Conservation (phyloP, 2,797 vertebrate species). For the Denticeps clupeoides region DNA sequence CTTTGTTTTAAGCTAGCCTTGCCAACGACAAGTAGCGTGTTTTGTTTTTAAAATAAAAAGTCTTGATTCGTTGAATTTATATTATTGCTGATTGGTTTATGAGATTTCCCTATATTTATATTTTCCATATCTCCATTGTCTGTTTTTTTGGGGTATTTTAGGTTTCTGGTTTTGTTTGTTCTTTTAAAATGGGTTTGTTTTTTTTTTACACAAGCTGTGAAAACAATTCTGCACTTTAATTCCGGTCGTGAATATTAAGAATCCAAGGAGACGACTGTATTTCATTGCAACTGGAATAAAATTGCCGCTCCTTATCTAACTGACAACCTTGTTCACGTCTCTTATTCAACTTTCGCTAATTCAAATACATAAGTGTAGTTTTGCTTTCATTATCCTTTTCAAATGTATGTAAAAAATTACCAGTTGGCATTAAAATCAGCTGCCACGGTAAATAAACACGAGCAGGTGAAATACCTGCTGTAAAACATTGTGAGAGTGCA, state of each 20-base stretch:
- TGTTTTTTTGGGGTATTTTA: conserved; percentile 50
- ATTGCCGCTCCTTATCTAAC: conserved; percentile 53
- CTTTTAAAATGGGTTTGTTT: conserved; percentile 52
- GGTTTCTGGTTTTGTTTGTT: conserved; percentile 35
- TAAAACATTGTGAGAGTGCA: too few species aligned
- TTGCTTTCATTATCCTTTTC: too few species aligned
- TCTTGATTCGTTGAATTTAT: conserved; percentile 50
- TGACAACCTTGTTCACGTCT: not conserved
- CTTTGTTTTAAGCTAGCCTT: conserved; percentile 76
- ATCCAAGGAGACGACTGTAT: conserved; percentile 50
- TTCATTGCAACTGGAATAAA: conserved; percentile 66
- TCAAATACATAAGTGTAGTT: not conserved
- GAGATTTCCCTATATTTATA: conserved; percentile 56
- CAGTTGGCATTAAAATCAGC: too few species aligned
- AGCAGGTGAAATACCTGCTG: too few species aligned
- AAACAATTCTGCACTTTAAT: conserved; percentile 72
- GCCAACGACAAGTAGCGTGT: conserved; percentile 57
- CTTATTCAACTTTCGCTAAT: not conserved
- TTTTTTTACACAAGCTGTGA: conserved; percentile 71
- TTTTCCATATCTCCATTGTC: conserved; percentile 49
- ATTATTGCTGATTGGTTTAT: conserved; percentile 49
- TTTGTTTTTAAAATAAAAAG: conserved; percentile 32
- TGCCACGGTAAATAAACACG: too few species aligned
- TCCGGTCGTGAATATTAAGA: conserved; percentile 53
- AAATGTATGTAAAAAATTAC: too few species aligned